Base-by-base conservation (phyloP, 2,888 invertebrate genomes). In the Epinotia bilunana region DNA sequence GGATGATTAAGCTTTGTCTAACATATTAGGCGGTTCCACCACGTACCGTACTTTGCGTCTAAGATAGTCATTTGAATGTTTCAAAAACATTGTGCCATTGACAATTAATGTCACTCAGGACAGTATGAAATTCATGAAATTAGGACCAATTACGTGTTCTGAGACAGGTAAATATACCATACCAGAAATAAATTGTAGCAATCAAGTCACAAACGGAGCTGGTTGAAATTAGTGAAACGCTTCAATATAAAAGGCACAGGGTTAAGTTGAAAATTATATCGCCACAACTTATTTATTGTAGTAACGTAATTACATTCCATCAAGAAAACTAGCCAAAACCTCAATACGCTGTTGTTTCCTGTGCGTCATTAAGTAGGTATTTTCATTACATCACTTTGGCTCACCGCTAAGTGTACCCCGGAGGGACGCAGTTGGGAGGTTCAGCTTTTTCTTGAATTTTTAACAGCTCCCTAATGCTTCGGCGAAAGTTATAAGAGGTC, bases 371-470 rank as follows among this genome's bases (percentile, higher is more conserved):
- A 87, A 87, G 87, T 87, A 87, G 86, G 87, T 87, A 89, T 90
- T 90, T 87, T 86, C 87, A 87, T 89, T 87, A 86, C 85, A 84
- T 81, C 84, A 83, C 84, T 83, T 81, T 82, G 82, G 80, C 78
- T 61, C 77, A 80, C 79, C 82, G 84, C 85, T 90, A 90, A 90
- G 87, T 89, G 86, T 85, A 82, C 87, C 86, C 87, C 77, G 76
- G 84, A 80, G 86, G 86, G 87, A 81, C 86, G 77, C 90, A 90
- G 89, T 88, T 88, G 88, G 85, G 83, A 78, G 78, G 77, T 83
- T 83, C 78, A 83, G 85, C 83, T 86, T 89, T 90, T 89, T 89
- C 88, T 88, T 91, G 90, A 91, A 91, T 91, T 90, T 91, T 91
- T 91, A 91, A 76, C 87, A 82, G 80, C 80, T 71, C 80, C 84